Base-by-base conservation (phyloP, 2,888 invertebrate species). In the Carabus problematicus region DNA sequence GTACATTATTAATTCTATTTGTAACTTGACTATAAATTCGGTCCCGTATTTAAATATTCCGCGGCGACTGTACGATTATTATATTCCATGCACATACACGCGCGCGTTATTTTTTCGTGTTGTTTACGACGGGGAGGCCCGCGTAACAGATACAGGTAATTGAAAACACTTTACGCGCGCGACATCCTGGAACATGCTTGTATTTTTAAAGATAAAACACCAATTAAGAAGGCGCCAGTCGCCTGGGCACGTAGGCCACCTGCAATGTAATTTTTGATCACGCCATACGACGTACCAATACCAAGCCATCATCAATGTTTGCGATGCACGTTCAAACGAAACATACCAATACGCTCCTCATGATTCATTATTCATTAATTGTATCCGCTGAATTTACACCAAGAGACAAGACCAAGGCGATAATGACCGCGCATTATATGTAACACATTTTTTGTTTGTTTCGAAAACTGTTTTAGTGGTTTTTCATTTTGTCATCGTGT, bases 191-290 rank as follows among this genome's bases (percentile, higher is more conserved):
- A 18, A 52, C 52, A 52, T 52, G 52, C 7, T 45, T 45, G 45
- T 55, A 39, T 49, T 63, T 63, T 63, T 29, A 66, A 47, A 66
- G 66, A 66, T 66, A 66, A 66, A 58, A 66, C 66, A 58, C 16
- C 66, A 66, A 66, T 66, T 66, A 66, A 66, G 58, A 18, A 47
- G 66, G 66, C 66, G 66, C 66, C 66, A 66, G 66, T 39, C 40
- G 45, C 40, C 40, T n/a, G 39, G 14, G 56, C 66, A 66, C 66
- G 66, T 66, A 66, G 45, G 59, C 66, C 66, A 66, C 66, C 66
- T 66, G 66, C 58, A 47, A 45, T 49, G 58, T 66, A 45, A 66
- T 66, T 66, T 66, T 63, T 63, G 40, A 52, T 63, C 63, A 63
- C 41, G 54, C 59, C 58, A 29, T 29, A 29, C 29, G 3, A 29